A percentile compares a stretch with the other conserved stretches of the same genome.
Conservation (phyloP, 2,113 vertebrate genomes). For the Tursiops truncatus region DNA sequence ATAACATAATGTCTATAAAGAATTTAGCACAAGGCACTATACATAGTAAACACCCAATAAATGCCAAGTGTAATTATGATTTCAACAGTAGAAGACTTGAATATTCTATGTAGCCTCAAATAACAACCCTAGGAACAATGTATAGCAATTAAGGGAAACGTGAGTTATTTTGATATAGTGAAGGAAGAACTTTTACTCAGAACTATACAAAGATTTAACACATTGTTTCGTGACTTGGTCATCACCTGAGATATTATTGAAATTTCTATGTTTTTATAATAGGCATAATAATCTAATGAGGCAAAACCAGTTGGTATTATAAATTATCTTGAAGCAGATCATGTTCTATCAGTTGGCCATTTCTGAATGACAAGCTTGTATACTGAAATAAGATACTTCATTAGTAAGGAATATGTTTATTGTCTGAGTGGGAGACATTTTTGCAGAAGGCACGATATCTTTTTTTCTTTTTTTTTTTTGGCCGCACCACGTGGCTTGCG, state of each 20-base stretch:
- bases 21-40: not conserved
- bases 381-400: not conserved
- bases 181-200: not conserved
- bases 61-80: not conserved
- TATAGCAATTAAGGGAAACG: not conserved
- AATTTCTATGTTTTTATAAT: not conserved
- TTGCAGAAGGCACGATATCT: not conserved
- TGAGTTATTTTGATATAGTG: not conserved
- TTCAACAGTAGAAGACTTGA: not conserved
- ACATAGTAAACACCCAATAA: conserved; percentile 41
- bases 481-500: not conserved
- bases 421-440: not conserved
- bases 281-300: not conserved
- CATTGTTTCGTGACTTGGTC: not conserved
- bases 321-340: not conserved
- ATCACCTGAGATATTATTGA: not conserved
- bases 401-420: not conserved
- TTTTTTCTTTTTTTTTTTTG: not conserved
- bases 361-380: conserved; percentile 11
- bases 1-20: not conserved
- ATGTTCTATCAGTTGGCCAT: not conserved
- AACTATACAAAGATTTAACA: not conserved
- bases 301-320: not conserved
- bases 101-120: not conserved
- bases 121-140: not conserved